Evolutionary conservation across 2,113 vertebrate species (phyloP).

Genomic region (Mobula birostris): DNA sequence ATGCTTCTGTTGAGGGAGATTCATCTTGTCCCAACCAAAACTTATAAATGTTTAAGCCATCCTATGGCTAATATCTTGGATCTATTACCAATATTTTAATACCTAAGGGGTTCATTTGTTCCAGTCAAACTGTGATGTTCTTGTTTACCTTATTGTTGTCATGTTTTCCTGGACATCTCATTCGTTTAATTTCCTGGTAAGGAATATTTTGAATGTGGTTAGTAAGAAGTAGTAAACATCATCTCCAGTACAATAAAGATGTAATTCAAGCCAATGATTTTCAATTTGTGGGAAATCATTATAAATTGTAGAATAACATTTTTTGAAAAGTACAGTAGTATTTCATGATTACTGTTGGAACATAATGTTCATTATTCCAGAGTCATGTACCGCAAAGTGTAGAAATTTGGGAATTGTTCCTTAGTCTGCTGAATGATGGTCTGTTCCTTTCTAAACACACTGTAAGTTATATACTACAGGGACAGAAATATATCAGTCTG

Average conservation of each 20-base stretch:
- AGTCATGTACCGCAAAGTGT: not conserved
- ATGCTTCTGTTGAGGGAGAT: not conserved
- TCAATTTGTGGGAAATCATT: not conserved
- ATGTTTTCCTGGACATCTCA: not conserved
- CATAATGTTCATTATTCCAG: not conserved
- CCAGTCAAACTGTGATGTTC: not conserved
- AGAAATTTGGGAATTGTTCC: not conserved
- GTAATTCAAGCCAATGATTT: constrained; percentile 24
- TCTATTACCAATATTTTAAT: constrained; percentile 17
- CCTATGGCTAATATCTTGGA: not conserved
- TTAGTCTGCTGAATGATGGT: not conserved
- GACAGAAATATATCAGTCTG: not conserved
- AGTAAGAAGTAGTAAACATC: not conserved
- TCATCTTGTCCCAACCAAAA: not conserved
- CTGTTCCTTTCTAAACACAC: not conserved
- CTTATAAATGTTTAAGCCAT: not conserved
- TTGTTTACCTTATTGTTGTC: not conserved
- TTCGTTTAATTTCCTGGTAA: constrained; percentile 2
- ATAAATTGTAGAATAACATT: not conserved
- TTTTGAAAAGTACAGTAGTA: not conserved
- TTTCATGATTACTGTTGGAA: not conserved
- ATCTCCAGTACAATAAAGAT: not conserved
- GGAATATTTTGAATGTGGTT: not conserved
- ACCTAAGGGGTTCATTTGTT: not conserved
- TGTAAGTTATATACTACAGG: not conserved